Base-by-base conservation (phyloP, 1,140 invertebrate species). In the Hesperophylax magnus region DNA sequence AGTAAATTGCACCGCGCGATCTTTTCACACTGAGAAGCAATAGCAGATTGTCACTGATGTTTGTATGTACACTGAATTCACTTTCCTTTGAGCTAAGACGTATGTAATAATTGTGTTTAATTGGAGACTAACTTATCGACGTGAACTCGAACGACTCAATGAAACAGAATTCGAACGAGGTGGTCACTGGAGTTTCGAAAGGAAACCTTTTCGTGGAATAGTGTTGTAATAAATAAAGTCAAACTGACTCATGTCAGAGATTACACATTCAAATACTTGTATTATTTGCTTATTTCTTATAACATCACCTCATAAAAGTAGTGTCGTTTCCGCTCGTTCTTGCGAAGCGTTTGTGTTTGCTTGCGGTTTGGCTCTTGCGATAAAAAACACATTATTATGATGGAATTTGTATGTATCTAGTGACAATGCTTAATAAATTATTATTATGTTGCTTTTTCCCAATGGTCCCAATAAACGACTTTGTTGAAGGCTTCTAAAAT, bases 161-260 rank as follows among this genome's bases (percentile, higher is more conserved):
- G 67, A 71, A 47, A 18, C 67, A 39, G 20, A 71, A 9, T 52
- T 9, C 18, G 7, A 71, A 15, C 18, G 67, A n/a, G 11, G 18
- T 47, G 67, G 67, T 24, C 67, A 47, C 8, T 24, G 9, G 58
- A n/a, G 67, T 71, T 71, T 71, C 18, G 67, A 52, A 72, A 75
- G 71, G 27, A 34, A 75, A 17, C 17, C 15, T 56, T 72, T 75
- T 75, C 71, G 71, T 27, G 52, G 71, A 75, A 75, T 58, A 56
- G 27, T 75, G 71, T 72, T 53, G 69, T 75, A 75, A 75, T 75
- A 75, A 58, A 24, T 27, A 11, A 31, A 56, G 71, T 75, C 52
- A 75, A 56, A 39, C 67, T 71, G 67, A 71, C 34, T 71, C 67
- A 71, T 24, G 67, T 53, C 39, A 24, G 34, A 71, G 67, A 71